Evolutionary conservation across 1,140 invertebrate species (phyloP).

Genomic region (Camponotus floridanus): DNA sequence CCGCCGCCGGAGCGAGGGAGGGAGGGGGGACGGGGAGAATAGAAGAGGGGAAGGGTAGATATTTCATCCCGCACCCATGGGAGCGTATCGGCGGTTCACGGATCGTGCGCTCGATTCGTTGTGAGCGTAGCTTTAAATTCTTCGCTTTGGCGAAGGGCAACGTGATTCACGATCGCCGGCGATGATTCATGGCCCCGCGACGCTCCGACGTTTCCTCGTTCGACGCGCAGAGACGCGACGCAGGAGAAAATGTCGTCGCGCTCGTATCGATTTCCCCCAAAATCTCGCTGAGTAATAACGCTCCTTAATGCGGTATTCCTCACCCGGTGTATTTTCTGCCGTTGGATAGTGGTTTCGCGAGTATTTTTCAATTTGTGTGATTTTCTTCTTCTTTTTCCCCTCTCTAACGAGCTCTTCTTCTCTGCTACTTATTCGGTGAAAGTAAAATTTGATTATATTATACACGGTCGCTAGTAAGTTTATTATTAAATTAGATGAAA

Average conservation of each 20-base stretch:
- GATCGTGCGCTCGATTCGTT: neutral
- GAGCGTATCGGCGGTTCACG: slow-evolving; percentile 41
- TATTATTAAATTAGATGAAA: too few relatives aligned
- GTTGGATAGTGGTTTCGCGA: neutral
- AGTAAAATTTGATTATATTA: neutral
- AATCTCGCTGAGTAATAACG: slow-evolving; percentile 10
- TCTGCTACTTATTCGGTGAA: neutral
- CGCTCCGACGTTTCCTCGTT: slow-evolving; percentile 70
- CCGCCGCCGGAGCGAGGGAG: slow-evolving; percentile 41
- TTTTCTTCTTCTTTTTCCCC: neutral
- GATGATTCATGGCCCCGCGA: slow-evolving; percentile 75
- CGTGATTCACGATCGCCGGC: slow-evolving; percentile 75
- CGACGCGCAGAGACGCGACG: slow-evolving; percentile 64
- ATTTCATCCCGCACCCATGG: slow-evolving; percentile 71
- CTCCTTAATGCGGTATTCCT: neutral
- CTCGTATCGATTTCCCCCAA: slow-evolving; percentile 44
- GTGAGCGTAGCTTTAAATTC: slow-evolving; percentile 57
- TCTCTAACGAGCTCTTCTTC: neutral
- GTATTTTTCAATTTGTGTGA: neutral
- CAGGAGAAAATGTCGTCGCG: slow-evolving; percentile 51
- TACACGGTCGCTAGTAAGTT: neutral
- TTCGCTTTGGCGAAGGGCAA: slow-evolving; percentile 67
- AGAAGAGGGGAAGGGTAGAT: slow-evolving; percentile 52
- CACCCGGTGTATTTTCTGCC: neutral
- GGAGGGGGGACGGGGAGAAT: too few relatives aligned